phyloP scores from a whole-genome alignment of 2,113 vertebrate genomes.

The Peromyscus leucopus region DNA sequence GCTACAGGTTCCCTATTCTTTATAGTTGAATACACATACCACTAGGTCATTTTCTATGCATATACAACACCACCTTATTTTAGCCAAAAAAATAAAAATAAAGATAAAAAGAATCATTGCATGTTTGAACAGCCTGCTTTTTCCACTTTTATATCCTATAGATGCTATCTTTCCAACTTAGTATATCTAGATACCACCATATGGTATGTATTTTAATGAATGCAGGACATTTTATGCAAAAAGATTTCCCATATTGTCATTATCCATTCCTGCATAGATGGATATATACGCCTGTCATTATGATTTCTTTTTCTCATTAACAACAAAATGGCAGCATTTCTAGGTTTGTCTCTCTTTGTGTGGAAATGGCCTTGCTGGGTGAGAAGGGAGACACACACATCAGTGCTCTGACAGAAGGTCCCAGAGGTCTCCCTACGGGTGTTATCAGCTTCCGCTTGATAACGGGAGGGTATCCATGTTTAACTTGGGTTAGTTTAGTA shows the following conservation, averaged over 20 bases:
- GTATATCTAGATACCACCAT: not conserved
- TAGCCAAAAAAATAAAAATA: not conserved
- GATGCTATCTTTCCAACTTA: conserved; percentile 52
- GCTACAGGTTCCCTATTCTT: not conserved
- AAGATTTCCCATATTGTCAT: conserved; percentile 29
- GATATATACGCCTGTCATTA: not conserved
- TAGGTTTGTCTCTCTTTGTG: not conserved
- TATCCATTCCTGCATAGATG: not conserved
- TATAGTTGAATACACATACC: not conserved
- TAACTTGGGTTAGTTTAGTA: conserved; percentile 11
- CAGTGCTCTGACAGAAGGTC: not conserved
- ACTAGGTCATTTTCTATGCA: not conserved
- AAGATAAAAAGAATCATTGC: conserved; percentile 10
- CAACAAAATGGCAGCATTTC: conserved; percentile 14
- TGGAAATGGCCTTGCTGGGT: not conserved
- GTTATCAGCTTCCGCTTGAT: not conserved
- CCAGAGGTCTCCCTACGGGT: not conserved
- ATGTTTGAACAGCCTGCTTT: conserved; percentile 35
- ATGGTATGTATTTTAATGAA: conserved; percentile 35
- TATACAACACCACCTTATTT: not conserved
- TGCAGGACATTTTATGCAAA: not conserved
- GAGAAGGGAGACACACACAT: conserved; percentile 7
- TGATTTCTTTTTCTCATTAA: not conserved
- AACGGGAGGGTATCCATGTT: not conserved
- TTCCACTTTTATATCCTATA: conserved; percentile 11